Evolutionary conservation across 2,113 vertebrate species (phyloP).

Genomic region (Bos taurus): DNA sequence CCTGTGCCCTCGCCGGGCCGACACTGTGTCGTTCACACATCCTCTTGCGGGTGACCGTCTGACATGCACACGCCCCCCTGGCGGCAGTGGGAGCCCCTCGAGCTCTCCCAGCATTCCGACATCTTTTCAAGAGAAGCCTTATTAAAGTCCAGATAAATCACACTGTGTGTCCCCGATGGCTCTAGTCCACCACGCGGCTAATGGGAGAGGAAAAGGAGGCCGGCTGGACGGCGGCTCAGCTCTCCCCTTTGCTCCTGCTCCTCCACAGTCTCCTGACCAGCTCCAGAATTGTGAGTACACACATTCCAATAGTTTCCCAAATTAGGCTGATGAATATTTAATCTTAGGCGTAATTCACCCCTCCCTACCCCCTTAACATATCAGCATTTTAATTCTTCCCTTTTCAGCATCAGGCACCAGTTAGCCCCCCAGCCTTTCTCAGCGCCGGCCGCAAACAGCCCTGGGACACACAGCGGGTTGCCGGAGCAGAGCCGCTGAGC

Average conservation of each 20-base stretch:
- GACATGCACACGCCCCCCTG: background rate
- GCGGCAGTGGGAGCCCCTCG: fast-evolving
- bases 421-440: background rate
- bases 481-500: fast-evolving
- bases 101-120: fast-evolving
- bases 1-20: background rate
- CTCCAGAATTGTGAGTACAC: background rate
- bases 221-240: background rate
- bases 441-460: fast-evolving
- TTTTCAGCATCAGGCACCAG: background rate
- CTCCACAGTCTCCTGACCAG: background rate
- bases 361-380: background rate
- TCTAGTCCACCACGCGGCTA: too few relatives aligned
- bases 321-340: background rate
- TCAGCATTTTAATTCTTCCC: background rate
- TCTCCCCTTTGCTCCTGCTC: background rate
- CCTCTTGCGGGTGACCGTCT: background rate
- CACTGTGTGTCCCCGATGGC: background rate
- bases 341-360: background rate
- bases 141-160: background rate
- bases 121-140: background rate
- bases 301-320: background rate
- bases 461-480: background rate
- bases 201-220: background rate
- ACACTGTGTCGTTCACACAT: fast-evolving